Conservation (phyloP, 2,113 vertebrate genomes). For the Rafetus swinhoei region DNA sequence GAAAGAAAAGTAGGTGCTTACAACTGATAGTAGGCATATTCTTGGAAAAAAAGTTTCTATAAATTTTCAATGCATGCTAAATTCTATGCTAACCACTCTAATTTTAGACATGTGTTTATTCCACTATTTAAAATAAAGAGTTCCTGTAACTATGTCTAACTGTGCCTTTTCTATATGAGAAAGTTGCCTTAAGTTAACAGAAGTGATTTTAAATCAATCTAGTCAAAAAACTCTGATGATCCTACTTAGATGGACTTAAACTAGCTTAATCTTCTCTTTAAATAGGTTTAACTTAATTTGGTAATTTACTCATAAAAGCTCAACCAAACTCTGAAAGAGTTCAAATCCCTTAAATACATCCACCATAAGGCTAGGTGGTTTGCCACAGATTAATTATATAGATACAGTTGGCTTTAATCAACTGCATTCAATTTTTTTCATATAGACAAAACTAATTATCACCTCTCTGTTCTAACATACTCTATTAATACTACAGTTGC, state of each 20-base stretch:
- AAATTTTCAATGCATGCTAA: not conserved
- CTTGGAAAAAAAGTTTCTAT: not conserved
- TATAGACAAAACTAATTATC: not conserved
- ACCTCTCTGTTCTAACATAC: not conserved
- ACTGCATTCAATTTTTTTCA: not conserved
- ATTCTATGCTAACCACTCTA: not conserved
- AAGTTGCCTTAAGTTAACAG: not conserved
- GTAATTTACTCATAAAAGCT: not conserved
- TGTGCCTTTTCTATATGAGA: not conserved
- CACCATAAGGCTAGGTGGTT: not conserved
- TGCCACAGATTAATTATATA: not conserved
- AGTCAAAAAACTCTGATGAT: not conserved
- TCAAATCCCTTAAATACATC: not conserved
- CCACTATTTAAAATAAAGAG: not conserved
- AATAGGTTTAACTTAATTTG: slow-evolving; percentile 13
- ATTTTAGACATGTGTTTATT: not conserved
- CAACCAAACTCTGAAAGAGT: not conserved
- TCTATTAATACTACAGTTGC: not conserved
- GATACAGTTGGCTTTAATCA: not conserved
- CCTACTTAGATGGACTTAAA: not conserved
- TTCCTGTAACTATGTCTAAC: not conserved
- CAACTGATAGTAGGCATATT: not conserved
- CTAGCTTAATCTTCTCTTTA: not conserved
- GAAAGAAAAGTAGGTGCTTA: not conserved
- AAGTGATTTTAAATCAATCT: not conserved